phyloP scores from a whole-genome alignment of 1,140 invertebrate genomes.

The Lineus longissimus region DNA sequence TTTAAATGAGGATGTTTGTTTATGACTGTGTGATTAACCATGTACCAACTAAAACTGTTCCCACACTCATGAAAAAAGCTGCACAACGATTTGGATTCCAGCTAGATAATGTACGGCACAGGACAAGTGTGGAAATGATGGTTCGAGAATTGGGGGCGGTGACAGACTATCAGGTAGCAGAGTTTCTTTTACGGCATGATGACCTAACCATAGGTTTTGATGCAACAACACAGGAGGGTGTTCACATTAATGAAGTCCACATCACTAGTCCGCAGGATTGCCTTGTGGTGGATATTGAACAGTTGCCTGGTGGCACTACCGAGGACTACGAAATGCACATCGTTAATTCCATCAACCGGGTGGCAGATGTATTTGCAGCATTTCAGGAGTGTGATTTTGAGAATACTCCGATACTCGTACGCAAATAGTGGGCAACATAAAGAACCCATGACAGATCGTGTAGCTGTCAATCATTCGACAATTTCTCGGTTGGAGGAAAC shows the following conservation, averaged over 20 bases:
- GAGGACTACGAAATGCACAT: background rate
- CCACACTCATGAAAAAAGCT: too few relatives aligned
- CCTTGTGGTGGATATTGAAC: background rate
- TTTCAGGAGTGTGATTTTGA: background rate
- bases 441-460: slow-evolving; percentile 13
- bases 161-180: too few relatives aligned
- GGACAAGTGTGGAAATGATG: too few relatives aligned
- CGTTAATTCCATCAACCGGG: background rate
- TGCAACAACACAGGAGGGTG: too few relatives aligned
- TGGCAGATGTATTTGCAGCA: background rate
- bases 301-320: slow-evolving; percentile 6
- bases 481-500: slow-evolving; percentile 2
- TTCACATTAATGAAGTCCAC: too few relatives aligned
- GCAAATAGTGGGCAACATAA: slow-evolving; percentile 10
- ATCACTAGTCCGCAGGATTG: background rate
- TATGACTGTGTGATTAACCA: too few relatives aligned
- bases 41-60: too few relatives aligned
- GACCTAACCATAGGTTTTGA: too few relatives aligned
- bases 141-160: too few relatives aligned
- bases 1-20: too few relatives aligned
- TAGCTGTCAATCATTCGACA: slow-evolving; percentile 9
- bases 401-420: slow-evolving; percentile 6
- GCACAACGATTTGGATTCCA: too few relatives aligned
- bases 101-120: too few relatives aligned
- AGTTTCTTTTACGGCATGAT: background rate